Percentiles rank a stretch among this genome's conserved stretches.
phyloP scores from a whole-genome alignment of 2,797 vertebrate genomes.

The Hydrolagus colliei region DNA sequence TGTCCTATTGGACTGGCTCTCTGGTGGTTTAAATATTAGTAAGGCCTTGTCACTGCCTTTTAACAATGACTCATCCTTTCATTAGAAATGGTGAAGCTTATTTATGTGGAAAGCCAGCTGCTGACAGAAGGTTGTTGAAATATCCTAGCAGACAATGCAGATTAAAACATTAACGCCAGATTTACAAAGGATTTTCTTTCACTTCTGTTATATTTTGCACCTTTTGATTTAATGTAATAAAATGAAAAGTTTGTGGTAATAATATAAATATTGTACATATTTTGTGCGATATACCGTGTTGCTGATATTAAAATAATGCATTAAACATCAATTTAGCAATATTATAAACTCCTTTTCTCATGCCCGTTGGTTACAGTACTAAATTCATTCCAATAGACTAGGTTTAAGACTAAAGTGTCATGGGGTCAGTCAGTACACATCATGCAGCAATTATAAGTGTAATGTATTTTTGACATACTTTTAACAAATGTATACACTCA shows the following conservation, averaged over 20 bases:
- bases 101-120: conserved; percentile 31
- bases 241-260: neutral
- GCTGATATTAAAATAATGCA: neutral
- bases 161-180: conserved; percentile 23
- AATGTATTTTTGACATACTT: neutral
- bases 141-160: conserved; percentile 19
- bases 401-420: neutral
- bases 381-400: neutral
- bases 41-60: conserved; percentile 31
- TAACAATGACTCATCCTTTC: conserved; percentile 31
- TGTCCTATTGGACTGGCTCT: conserved; percentile 56
- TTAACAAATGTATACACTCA: neutral
- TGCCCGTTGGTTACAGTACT: neutral
- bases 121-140: conserved; percentile 27
- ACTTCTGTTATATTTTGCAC: neutral
- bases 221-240: conserved; percentile 1
- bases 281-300: neutral
- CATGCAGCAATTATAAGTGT: neutral
- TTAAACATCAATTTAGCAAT: neutral
- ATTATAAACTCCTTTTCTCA: neutral
- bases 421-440: neutral
- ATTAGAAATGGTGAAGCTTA: conserved; percentile 33
- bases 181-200: neutral
- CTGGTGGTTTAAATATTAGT: conserved; percentile 45
- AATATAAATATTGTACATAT: neutral